Evolutionary conservation across 2,797 vertebrate genomes (phyloP).

Genomic region (Carcharodon carcharias): DNA sequence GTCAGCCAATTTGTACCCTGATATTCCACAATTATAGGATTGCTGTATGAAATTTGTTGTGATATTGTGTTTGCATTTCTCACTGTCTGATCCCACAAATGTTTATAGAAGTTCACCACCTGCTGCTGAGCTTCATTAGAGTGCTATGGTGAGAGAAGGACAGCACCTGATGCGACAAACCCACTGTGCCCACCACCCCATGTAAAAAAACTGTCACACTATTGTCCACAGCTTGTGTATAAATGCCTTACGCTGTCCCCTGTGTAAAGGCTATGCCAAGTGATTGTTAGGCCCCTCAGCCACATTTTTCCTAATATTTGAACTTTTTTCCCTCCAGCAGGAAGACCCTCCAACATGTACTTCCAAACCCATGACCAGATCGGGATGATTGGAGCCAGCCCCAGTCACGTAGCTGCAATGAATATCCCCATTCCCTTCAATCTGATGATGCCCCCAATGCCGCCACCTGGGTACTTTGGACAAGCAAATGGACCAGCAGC

Average conservation of each 20-base stretch:
- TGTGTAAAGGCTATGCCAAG: not conserved
- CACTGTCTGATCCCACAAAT: not conserved
- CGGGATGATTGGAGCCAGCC: conserved; percentile 89
- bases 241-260: not conserved
- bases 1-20: not conserved
- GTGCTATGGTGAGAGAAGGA: not conserved
- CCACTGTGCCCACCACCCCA: too few species aligned
- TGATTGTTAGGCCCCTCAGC: not conserved
- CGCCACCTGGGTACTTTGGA: conserved; percentile 83
- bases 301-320: not conserved
- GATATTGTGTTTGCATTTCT: not conserved
- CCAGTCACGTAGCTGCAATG: conserved; percentile 86
- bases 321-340: conserved; percentile 47
- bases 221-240: not conserved
- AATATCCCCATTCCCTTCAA: conserved; percentile 98
- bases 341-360: conserved; percentile 93
- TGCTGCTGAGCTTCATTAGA: not conserved
- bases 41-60: not conserved
- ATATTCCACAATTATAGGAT: too few species aligned
- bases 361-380: conserved; percentile 99
- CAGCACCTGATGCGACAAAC: not conserved
- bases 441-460: conserved; percentile 95
- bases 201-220: not conserved
- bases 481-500: conserved; percentile 85
- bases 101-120: not conserved